A percentile compares a stretch with the other conserved stretches of the same genome.
phyloP scores from a whole-genome alignment of 2,888 invertebrate species.

The Latrodectus elegans region DNA sequence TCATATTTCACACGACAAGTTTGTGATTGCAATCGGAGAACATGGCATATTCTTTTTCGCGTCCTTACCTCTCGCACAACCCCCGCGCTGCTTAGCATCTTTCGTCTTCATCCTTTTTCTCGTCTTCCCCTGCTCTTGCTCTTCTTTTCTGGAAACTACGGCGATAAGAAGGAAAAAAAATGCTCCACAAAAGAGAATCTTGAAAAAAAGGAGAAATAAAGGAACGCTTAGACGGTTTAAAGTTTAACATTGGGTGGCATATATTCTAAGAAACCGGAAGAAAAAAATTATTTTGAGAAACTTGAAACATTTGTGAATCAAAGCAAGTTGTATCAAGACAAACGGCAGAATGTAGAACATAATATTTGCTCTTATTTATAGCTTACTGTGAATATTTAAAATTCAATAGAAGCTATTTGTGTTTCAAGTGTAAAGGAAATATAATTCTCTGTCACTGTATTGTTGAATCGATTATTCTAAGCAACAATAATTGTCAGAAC shows the following conservation, averaged over 20 bases:
- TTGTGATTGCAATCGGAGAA: constrained; percentile 53
- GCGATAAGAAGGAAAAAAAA: not conserved
- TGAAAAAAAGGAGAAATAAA: not conserved
- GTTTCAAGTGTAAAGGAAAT: too few relatives aligned
- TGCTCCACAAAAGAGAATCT: not conserved
- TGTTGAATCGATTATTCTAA: too few relatives aligned
- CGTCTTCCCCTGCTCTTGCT: not conserved
- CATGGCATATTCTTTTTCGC: not conserved
- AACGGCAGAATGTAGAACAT: too few relatives aligned
- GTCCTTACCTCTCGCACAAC: not conserved
- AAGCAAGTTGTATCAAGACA: too few relatives aligned
- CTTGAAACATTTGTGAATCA: too few relatives aligned
- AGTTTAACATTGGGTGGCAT: not conserved
- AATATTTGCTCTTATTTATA: too few relatives aligned
- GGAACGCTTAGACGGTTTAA: not conserved
- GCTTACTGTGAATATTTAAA: too few relatives aligned
- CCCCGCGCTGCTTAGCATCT: not conserved
- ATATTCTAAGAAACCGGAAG: not conserved
- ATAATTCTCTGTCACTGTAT: too few relatives aligned
- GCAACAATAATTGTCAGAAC: too few relatives aligned
- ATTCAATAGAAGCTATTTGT: too few relatives aligned
- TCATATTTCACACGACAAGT: constrained; percentile 43
- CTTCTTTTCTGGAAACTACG: too few relatives aligned
- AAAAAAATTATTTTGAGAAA: not conserved
- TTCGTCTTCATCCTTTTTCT: not conserved